Base-by-base conservation (phyloP, 2,113 vertebrate species). In the Sceloporus undulatus region DNA sequence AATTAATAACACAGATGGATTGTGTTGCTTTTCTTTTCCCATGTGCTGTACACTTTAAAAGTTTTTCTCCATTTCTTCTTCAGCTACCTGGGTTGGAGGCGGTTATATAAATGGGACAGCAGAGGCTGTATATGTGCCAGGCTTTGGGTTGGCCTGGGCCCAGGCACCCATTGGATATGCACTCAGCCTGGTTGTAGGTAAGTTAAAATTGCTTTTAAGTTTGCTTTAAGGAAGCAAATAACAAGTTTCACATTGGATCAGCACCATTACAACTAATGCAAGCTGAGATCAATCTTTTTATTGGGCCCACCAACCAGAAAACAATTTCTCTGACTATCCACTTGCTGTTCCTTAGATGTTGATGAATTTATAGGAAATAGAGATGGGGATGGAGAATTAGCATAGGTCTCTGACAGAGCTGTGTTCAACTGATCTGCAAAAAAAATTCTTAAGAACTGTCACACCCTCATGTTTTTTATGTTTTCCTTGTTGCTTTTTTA, bases 21-120 rank as follows among this genome's bases (percentile, higher is more conserved):
- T 38, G 11, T 70, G 71, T 27, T 25, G 14, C 1, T 38, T 77
- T 75, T 68, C 65, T 66, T 59, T 78, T 21, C 34, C 23, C 9
- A 16, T 83, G 21, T 19, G 29, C 7, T 40, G 19, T 11, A 62
- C 19, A 23, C 80, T 62, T 90, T 82, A 87, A 62, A 87, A 23
- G 34, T 2, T 89, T 86, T 90, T 83, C 4, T 18, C 29, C 4
- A 6, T 92, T 87, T 89, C 54, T 91, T 68, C 96, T 97, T 89
- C 96, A 99, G 99, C 99, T 10, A 99, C 99, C 2, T 99, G 99
- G 99, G 99, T 99, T 86, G 99, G 99, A 96, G 99, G 99, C 87
- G 99, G 99, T 56, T 99, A 99, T 90, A 99, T 99, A 94, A 99
- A 99, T 0, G 99, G 99, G 82, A 99, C 99, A 79, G 99, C 99